These are phyloP conservation scores for Cyprinodon variegatus DNA, from an alignment of 2,113 vertebrate species.

Conservation along the genomic window DNA sequence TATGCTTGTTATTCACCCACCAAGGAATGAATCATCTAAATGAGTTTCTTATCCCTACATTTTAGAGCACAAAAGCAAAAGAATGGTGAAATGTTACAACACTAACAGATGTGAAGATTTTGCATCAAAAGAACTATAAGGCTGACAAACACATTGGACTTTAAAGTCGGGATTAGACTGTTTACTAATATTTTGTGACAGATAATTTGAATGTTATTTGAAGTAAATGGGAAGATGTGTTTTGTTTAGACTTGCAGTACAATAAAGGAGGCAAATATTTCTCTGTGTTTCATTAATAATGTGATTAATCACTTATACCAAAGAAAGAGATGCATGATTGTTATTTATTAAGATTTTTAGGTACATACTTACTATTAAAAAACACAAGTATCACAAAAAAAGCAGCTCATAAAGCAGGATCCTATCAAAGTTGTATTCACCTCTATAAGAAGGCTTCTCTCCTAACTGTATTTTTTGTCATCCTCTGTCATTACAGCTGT, in stretches of 20 bases:
- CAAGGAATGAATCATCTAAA: constrained; percentile 27
- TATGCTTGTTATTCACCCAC: constrained; percentile 23
- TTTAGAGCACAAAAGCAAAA: constrained; percentile 13
- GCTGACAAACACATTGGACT: constrained; percentile 7
- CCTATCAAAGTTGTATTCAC: neutral
- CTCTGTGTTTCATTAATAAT: neutral
- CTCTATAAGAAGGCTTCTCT: neutral
- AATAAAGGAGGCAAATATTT: neutral
- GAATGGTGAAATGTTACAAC: neutral
- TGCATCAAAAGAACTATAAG: constrained; percentile 8
- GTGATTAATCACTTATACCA: neutral
- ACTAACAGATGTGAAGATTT: neutral
- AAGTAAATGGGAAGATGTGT: constrained; percentile 48
- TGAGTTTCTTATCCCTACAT: constrained; percentile 26
- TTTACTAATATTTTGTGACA: no score
- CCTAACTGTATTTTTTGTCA: constrained; percentile 3
- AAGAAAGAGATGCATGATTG: neutral
- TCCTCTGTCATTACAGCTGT: constrained; percentile 83
- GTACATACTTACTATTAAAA: neutral
- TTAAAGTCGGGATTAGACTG: no score
- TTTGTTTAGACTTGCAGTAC: constrained; percentile 10
- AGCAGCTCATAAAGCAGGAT: neutral
- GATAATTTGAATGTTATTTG: constrained; percentile 24
- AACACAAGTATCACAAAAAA: neutral
- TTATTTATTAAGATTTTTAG: neutral